A percentile compares a stretch with the other conserved stretches of the same genome.
Conservation (phyloP, 2,888 invertebrate genomes). For the Anaspis maculata region DNA sequence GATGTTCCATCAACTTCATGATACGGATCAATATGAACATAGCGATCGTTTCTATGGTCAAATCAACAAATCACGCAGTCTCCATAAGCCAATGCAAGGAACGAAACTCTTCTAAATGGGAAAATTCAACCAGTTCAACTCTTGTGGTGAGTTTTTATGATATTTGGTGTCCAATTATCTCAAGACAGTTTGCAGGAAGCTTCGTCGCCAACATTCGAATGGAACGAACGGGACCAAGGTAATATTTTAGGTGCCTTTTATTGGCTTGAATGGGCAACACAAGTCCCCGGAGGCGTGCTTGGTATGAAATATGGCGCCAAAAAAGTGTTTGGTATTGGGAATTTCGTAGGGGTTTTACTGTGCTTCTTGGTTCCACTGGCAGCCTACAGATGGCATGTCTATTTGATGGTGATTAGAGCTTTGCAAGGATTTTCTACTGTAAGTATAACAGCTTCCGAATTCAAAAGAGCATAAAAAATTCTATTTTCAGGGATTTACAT, state of each 20-base stretch:
- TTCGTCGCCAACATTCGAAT: conserved; percentile 45
- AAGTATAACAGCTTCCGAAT: too few species aligned
- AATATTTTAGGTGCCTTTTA: conserved; percentile 58
- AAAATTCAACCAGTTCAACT: too few species aligned
- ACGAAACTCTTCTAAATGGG: too few species aligned
- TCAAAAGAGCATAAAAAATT: too few species aligned
- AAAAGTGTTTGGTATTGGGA: conserved; percentile 57
- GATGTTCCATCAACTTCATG: conserved; percentile 63
- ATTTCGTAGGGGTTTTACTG: conserved; percentile 54
- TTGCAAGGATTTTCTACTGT: conserved; percentile 64
- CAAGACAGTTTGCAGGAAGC: too few species aligned
- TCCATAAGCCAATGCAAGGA: too few species aligned
- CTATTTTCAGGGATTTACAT: conserved; percentile 53
- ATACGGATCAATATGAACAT: conserved; percentile 58
- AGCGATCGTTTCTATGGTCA: conserved; percentile 59
- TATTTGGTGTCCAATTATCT: too few species aligned
- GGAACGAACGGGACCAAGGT: conserved; percentile 56
- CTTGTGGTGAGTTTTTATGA: too few species aligned
- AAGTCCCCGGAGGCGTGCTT: conserved; percentile 64
- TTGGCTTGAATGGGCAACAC: conserved; percentile 63
- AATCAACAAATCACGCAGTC: too few species aligned
- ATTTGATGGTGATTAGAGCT: conserved; percentile 52
- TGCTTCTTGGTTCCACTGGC: conserved; percentile 59
- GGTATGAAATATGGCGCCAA: conserved; percentile 65
- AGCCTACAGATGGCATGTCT: conserved; percentile 49